Conservation (phyloP, 2,113 vertebrate species). For the Hippocampus comes region DNA sequence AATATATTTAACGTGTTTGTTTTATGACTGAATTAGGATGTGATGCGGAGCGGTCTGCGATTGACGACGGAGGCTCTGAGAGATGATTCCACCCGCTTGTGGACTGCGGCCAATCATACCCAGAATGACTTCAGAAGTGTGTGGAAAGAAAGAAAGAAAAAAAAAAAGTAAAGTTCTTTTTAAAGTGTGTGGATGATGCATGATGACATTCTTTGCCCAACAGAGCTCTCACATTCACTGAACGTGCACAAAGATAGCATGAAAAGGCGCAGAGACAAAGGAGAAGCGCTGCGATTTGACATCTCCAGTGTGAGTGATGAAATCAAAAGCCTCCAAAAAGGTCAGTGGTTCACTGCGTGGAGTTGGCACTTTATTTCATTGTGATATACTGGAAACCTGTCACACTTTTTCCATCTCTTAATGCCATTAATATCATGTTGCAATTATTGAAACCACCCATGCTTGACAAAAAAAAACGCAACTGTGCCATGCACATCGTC, state of each 20-base stretch:
- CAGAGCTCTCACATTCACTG: constrained; percentile 67
- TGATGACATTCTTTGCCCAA: constrained; percentile 18
- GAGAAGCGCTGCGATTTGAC: constrained; percentile 47
- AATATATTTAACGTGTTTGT: neutral
- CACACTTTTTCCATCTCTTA: no score
- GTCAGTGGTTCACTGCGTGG: constrained; percentile 50
- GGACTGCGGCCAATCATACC: constrained; percentile 64
- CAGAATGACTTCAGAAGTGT: constrained; percentile 72
- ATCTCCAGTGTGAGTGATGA: constrained; percentile 50
- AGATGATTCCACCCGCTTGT: constrained; percentile 55
- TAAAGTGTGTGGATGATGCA: neutral
- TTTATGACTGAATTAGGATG: constrained; percentile 67
- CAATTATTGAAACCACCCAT: no score
- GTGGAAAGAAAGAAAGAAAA: neutral
- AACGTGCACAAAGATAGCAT: constrained; percentile 60
- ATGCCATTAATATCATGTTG: no score
- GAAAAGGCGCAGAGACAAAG: constrained; percentile 57
- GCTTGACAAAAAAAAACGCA: no score
- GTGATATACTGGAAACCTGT: no score
- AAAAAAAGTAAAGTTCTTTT: neutral
- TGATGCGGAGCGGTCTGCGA: constrained; percentile 69
- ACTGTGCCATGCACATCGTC: no score
- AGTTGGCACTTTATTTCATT: no score
- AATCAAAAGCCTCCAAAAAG: constrained; percentile 73
- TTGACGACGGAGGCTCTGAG: constrained; percentile 70